phyloP scores from a whole-genome alignment of 2,113 vertebrate genomes.

The Bufo bufo region DNA sequence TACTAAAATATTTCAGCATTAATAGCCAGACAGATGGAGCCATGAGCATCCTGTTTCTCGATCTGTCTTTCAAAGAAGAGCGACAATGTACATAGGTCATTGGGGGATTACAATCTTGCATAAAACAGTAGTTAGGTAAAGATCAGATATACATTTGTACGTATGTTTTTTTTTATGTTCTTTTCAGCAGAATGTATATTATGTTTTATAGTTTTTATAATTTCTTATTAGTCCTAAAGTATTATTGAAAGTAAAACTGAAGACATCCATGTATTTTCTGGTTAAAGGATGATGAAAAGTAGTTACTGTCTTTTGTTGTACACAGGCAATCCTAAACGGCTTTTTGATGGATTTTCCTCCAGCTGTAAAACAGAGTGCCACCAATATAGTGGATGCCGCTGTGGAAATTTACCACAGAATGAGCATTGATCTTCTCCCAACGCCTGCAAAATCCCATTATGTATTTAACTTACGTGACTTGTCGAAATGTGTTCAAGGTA shows the following conservation, averaged over 20 bases:
- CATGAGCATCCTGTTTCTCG: background rate
- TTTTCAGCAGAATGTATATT: background rate
- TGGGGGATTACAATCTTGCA: no score
- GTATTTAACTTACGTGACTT: conserved; percentile 88
- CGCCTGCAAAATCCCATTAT: conserved; percentile 88
- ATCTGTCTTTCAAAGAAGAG: background rate
- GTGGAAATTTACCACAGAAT: conserved; percentile 86
- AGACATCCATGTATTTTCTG: background rate
- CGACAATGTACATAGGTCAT: no score
- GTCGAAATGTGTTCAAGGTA: conserved; percentile 87
- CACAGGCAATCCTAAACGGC: conserved; percentile 81
- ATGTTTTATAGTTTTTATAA: background rate
- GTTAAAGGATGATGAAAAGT: background rate
- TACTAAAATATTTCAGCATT: conserved; percentile 2
- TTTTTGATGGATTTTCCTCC: conserved; percentile 80
- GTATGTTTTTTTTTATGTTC: background rate
- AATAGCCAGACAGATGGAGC: conserved; percentile 45
- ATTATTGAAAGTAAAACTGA: background rate
- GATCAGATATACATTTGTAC: background rate
- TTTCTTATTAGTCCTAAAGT: background rate
- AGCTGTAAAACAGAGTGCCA: conserved; percentile 74
- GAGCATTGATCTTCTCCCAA: conserved; percentile 86
- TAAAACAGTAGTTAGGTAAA: no score
- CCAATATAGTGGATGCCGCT: conserved; percentile 81
- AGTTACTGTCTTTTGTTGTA: conserved; percentile 20